A percentile compares a stretch with the other conserved stretches of the same genome.
Conservation (phyloP, 1,140 invertebrate species). For the Listronotus oregonensis region DNA sequence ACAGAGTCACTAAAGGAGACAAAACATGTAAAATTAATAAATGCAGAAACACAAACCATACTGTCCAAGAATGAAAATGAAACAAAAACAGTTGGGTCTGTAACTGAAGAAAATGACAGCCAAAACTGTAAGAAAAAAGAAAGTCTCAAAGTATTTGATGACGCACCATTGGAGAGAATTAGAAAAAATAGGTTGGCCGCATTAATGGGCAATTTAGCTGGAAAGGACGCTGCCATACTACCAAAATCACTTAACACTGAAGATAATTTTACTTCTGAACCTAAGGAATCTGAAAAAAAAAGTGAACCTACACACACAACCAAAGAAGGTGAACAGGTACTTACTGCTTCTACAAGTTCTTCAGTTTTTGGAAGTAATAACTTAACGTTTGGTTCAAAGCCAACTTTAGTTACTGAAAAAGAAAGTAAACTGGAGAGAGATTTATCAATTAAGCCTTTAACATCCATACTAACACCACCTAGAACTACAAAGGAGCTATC, state of each 20-base stretch:
- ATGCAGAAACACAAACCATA: conserved; percentile 46
- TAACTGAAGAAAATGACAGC: conserved; percentile 14
- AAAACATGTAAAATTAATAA: conserved; percentile 40
- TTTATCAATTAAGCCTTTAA: conserved; percentile 30
- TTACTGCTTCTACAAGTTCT: too few species aligned
- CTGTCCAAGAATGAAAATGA: conserved; percentile 16
- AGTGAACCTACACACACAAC: too few species aligned
- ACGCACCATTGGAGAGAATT: conserved; percentile 43
- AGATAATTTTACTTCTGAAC: conserved; percentile 2
- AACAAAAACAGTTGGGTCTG: conserved; percentile 8
- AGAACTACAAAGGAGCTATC: conserved; percentile 32
- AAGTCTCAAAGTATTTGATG: conserved; percentile 45
- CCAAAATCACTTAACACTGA: background rate
- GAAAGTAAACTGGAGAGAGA: background rate
- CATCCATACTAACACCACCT: conserved; percentile 40
- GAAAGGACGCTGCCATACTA: conserved; percentile 34
- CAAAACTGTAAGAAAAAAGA: conserved; percentile 11
- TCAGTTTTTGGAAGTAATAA: too few species aligned
- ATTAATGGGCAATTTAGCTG: conserved; percentile 42
- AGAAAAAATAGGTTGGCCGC: conserved; percentile 44
- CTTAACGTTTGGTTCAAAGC: background rate
- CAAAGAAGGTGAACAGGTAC: too few species aligned
- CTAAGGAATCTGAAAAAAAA: background rate
- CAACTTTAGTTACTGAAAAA: background rate
- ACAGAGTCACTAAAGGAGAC: conserved; percentile 36